Base-by-base conservation (phyloP, 1,140 invertebrate genomes). In the Ruditapes philippinarum region DNA sequence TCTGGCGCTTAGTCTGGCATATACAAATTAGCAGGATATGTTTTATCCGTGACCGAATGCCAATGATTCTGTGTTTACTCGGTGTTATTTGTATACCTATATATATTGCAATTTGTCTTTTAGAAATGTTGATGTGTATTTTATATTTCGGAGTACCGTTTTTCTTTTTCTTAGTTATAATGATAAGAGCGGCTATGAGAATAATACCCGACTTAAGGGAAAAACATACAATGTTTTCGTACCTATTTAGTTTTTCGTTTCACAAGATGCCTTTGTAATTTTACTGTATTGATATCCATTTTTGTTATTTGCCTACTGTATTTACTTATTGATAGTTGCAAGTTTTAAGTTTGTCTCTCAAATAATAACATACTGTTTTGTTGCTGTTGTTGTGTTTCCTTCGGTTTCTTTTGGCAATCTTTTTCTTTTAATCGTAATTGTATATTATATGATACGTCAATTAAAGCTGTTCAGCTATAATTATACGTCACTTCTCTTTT, bases 341-440 rank as follows among this genome's bases (percentile, higher is more conserved):
- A 81, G 51, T 62, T 31, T 57, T 7, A 25, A 17, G 17, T 81
- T 81, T 31, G 40, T 81, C 38, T 28, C 28, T 19, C 28, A 81
- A 19, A 33, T 62, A 0, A 38, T 60, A 22, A 65, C 51, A 19
- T 62, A 60, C 11, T 81, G 79, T 62, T 81, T 81, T 62, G 79
- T 81, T 60, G 79, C 79, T 38, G 51, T 62, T 0, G 14, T 81
- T 22, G 2, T 81, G 14, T 60, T 33, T 12, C 79, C 79, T 11
- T 81, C 51, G 7, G 79, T 62, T 36, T 17, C 28, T 14, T 81
- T 81, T 54, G 79, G 79, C 7, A 54, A 60, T 36, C 79, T 81
- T 28, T 81, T 81, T 65, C 49, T 81, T 38, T 60, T 81, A n/a
- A 28, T 81, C 28, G 79, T 81, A 38, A n/a, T 81, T 33, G 7